Base-by-base conservation (phyloP, 2,113 vertebrate species). In the Helogale parvula region DNA sequence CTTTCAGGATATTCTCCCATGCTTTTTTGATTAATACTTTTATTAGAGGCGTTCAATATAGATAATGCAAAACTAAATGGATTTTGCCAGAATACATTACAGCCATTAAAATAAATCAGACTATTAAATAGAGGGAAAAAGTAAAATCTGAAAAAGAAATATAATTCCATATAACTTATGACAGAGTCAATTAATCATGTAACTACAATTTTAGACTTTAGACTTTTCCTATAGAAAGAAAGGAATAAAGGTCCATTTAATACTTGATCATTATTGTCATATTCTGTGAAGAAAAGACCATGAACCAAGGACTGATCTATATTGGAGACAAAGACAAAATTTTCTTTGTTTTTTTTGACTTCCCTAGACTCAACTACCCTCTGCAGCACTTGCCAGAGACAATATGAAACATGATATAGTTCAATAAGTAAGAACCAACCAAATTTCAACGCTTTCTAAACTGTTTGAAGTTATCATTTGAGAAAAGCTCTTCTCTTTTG, bases 81-180 rank as follows among this genome's bases (percentile, higher is more conserved):
- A 98, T 98, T 99, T 98, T 98, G 96, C 98, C 95, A 93, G 96
- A 99, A 97, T 96, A 96, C 96, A 97, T 98, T 98, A 98, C 27
- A 90, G 93, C 54, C 92, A 98, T 98, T 98, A 98, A 99, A 98
- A 98, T 98, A 98, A 99, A 99, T 98, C 98, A 98, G 96, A 97
- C 96, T 98, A 98, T 97, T 98, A 97, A 98, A 97, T 95, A 94
- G 89, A 97, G 87, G 77, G 87, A 96, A 98, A 98, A 94, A 96
- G 92, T 69, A 96, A 96, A 98, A 85, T 97, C 92, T 96, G 96
- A 96, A 98, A 96, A 98, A 98, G 97, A 98, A 98, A 98, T 27
- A 41, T 96, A 98, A 98, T 98, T 98, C 97, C 95, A 90, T 95
- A 98, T 90, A 98, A 96, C 97, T 98, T 87, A 60, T 97, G 98